phyloP scores from a whole-genome alignment of 2,888 invertebrate genomes.

The Sialis lutaria region DNA sequence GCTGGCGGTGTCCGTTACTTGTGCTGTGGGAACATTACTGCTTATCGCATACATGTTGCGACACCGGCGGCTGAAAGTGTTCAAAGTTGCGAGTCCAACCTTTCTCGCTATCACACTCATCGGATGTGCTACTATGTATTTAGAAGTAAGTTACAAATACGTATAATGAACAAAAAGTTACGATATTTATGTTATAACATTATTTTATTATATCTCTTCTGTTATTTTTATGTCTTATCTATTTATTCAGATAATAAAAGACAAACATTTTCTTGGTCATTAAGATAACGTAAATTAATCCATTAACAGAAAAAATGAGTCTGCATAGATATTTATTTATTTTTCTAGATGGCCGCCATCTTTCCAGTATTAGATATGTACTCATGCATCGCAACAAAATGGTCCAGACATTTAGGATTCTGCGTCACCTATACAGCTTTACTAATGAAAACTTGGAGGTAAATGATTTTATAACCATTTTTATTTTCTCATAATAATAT shows the following conservation, averaged over 20 bases:
- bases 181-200: too few relatives aligned
- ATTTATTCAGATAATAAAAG: too few relatives aligned
- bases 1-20: conserved; percentile 60
- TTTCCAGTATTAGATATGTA: conserved; percentile 73
- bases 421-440: conserved; percentile 84
- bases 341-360: conserved; percentile 72
- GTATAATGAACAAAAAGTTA: too few relatives aligned
- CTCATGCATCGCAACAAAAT: conserved; percentile 79
- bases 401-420: conserved; percentile 86
- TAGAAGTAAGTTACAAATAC: conserved; percentile 48
- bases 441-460: conserved; percentile 92
- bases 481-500: too few relatives aligned
- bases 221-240: too few relatives aligned
- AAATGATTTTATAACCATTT: conserved; percentile 11
- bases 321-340: conserved; percentile 2
- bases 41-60: conserved; percentile 67
- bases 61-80: conserved; percentile 71
- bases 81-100: conserved; percentile 84
- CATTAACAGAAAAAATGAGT: not conserved
- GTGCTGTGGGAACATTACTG: conserved; percentile 58
- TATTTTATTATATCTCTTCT: not conserved
- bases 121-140: conserved; percentile 84
- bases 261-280: too few relatives aligned
- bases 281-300: not conserved
- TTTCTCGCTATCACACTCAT: conserved; percentile 79